A percentile compares a stretch with the other conserved stretches of the same genome.
phyloP scores from a whole-genome alignment of 2,113 vertebrate species.

The Pedionomus torquatus region DNA sequence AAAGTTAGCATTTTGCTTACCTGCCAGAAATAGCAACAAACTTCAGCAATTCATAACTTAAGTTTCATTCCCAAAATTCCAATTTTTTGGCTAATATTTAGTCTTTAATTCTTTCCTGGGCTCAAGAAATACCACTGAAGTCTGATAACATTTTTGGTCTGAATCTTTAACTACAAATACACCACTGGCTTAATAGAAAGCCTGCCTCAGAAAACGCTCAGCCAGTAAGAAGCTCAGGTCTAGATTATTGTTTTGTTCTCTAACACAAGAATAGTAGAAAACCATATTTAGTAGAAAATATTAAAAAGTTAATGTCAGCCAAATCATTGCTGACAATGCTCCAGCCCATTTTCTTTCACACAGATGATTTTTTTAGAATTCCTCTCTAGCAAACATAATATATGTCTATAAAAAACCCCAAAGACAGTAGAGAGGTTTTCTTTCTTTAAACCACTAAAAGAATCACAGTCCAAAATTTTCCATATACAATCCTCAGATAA shows the following conservation, averaged over 20 bases:
- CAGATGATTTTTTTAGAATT: neutral
- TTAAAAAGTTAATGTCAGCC: neutral
- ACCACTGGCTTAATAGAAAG: neutral
- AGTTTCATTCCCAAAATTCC: neutral
- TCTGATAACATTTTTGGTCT: neutral
- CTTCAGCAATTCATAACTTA: neutral
- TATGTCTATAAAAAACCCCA: rapidly evolving
- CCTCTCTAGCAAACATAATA: neutral
- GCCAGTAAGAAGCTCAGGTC: neutral
- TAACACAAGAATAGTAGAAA: neutral
- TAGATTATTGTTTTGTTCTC: neutral
- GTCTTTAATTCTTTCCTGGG: neutral
- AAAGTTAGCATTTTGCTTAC: slow-evolving; percentile 13
- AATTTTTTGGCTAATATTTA: neutral
- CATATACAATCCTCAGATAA: neutral
- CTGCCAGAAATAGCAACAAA: neutral
- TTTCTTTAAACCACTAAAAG: neutral
- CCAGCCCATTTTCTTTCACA: neutral
- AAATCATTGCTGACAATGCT: neutral
- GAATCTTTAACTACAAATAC: neutral
- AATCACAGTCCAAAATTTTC: neutral
- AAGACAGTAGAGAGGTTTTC: neutral
- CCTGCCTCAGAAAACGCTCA: neutral
- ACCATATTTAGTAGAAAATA: neutral
- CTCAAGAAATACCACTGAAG: neutral